These are phyloP conservation scores for Perithous albicinctus DNA, from an alignment of 2,888 invertebrate species.

Conservation along the genomic window DNA sequence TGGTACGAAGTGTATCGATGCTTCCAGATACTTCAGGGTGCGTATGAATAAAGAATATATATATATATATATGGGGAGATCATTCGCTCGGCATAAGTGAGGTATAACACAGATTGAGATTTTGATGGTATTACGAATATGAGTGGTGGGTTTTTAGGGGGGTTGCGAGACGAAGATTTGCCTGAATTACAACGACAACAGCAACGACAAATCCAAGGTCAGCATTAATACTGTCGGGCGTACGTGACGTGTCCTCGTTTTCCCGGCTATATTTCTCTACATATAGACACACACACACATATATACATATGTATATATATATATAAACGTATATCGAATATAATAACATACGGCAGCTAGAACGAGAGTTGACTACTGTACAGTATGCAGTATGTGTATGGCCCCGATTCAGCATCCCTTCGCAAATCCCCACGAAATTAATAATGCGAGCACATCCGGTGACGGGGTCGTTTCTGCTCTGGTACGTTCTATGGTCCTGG, in stretches of 20 bases:
- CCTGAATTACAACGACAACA: constrained; percentile 47
- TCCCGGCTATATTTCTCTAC: constrained; percentile 13
- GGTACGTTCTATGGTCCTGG: constrained; percentile 59
- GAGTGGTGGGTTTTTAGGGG: constrained; percentile 32
- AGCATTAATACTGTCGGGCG: constrained; percentile 56
- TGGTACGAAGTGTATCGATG: not conserved
- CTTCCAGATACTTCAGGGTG: not conserved
- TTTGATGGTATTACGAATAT: constrained; percentile 56
- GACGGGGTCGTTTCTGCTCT: constrained; percentile 67
- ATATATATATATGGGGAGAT: not conserved
- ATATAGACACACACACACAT: constrained; percentile 20
- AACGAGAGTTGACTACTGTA: constrained; percentile 30
- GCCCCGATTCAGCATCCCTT: constrained; percentile 62
- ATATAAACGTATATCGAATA: constrained; percentile 36
- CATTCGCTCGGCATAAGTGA: not conserved
- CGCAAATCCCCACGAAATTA: constrained; percentile 71
- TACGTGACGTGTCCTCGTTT: constrained; percentile 52
- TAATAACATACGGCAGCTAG: constrained; percentile 29
- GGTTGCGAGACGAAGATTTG: constrained; percentile 31
- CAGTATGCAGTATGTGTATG: constrained; percentile 54
- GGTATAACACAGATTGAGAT: constrained; percentile 30
- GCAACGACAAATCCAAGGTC: constrained; percentile 58
- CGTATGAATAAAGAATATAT: not conserved
- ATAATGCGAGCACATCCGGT: constrained; percentile 71
- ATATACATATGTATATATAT: not conserved